Evolutionary conservation across 30 jellyfish, hydroid and myxozoan genomes (phyloP).

Genomic region (Chrysaora quinquecirrha): DNA sequence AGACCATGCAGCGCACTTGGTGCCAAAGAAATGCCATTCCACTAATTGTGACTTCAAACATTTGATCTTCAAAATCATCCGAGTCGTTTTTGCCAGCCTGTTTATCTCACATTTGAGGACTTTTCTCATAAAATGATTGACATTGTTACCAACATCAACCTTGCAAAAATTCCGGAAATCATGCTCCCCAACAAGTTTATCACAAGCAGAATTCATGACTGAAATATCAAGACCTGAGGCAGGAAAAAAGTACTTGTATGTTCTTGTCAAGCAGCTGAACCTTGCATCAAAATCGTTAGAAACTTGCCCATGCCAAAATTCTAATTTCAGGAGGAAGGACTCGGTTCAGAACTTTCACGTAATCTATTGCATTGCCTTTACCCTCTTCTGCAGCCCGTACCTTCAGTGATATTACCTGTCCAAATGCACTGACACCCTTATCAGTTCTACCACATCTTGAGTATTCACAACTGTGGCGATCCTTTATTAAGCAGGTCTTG

Average conservation of each 20-base stretch:
- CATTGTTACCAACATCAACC: no score
- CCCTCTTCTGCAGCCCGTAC: constrained; percentile 3
- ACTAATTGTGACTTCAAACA: constrained; percentile 75
- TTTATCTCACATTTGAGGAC: background rate
- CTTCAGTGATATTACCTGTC: constrained; percentile 77
- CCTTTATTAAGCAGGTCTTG: constrained; percentile 74
- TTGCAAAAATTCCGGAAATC: constrained; percentile 95
- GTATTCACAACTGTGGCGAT: constrained; percentile 44
- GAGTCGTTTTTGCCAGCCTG: constrained; percentile 1
- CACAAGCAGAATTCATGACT: no score
- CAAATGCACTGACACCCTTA: no score
- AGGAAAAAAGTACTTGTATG: constrained; percentile 81
- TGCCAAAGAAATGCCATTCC: constrained; percentile 99
- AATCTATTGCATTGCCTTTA: background rate
- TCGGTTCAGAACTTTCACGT: constrained; percentile 49
- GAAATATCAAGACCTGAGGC: constrained; percentile 54
- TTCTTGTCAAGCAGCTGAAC: constrained; percentile 78
- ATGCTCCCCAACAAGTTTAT: constrained; percentile 87
- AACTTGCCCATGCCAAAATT: constrained; percentile 78
- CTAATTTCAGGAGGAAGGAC: constrained; percentile 84
- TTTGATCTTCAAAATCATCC: background rate
- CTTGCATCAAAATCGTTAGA: constrained; percentile 79
- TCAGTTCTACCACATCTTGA: no score
- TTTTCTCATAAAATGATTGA: constrained; percentile 89
- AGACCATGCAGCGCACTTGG: constrained; percentile 97